Evolutionary conservation across 1,140 invertebrate genomes (phyloP), one percentile per base, ranked within the genome.

Genomic region (Dreissena rostriformis): DNA sequence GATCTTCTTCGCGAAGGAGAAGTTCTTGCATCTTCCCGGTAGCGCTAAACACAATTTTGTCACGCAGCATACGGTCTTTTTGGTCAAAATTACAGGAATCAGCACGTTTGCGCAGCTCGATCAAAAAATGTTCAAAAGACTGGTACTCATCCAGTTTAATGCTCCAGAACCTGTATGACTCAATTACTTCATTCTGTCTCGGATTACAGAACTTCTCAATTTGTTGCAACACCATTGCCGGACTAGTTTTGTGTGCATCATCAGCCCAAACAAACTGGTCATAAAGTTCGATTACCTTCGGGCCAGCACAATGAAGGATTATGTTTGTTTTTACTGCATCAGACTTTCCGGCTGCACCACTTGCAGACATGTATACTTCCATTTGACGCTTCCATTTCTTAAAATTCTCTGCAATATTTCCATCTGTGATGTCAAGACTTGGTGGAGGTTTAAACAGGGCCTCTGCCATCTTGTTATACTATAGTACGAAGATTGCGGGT

Each of bases 201-300:
- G 73, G 73, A 29, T 75, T 63, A 75, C 73, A 75, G 55, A 57
- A 75, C 15, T 19, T 7, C 7, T 75, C 73, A 57, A n/a, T 55
- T 61, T 75, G 17, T 75, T 75, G 12, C 17, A 75, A 17, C n/a
- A 75, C 73, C 29, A 12, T 75, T 19, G 22, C 73, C 14, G 73
- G 73, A 22, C 61, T 51, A 24, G 39, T 61, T 53, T 75, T 75
- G 53, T 63, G 17, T 5, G 19, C 19, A 22, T 61, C 51, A 57
- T 55, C 29, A 12, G 51, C 73, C 73, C 73, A 75, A 19, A 75
- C 73, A 75, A 75, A 75, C 7, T 75, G 73, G 28, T 61, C 73
- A 75, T 63, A 57, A 24, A 75, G 26, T 19, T 75, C 73, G 14
- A 75, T 57, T 15, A 75, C 55, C 8, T 75, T 19, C 26, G 55